Base-by-base conservation (phyloP, 2,888 invertebrate species). In the Protophormia terraenovae region DNA sequence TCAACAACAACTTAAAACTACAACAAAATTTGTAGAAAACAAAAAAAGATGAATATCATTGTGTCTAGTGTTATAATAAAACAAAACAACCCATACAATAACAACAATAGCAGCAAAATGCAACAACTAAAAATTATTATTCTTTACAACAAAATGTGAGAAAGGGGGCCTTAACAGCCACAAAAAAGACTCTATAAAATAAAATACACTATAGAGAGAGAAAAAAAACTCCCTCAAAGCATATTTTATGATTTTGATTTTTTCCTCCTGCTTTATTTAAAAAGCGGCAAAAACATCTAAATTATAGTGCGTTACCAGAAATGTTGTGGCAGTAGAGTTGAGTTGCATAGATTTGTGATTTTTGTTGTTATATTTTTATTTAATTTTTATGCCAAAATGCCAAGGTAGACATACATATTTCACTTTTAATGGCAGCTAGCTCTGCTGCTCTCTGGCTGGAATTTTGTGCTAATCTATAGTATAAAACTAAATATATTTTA, bases 231-330 rank as follows among this genome's bases (percentile, higher is more conserved):
- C 75, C 81, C 85, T 78, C 67, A 55, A 69, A 85, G 81, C 85
- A 69, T 64, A 66, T 83, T 82, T 77, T 55, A 53, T 35, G 55
- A 64, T 60, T n/a, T n/a, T n/a, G n/a, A 55, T 55, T 55, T 55
- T 78, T 71, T 16, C 27, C 5, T 14, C 32, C 8, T 66, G 19
- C 38, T n/a, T 64, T 29, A 7, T 55, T 53, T 66, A 29, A 55
- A 67, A 80, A 78, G 85, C 82, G 78, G 85, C 82, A 75, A 85
- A 75, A 75, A 82, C 75, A 79, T 82, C 78, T 78, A 79, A 85
- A 85, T 85, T 82, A 85, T 82, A 85, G 85, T 85, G 85, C 85
- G 78, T 82, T 73, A 55, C 50, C 16, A 35, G 41, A 55, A 8
- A 60, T 66, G 53, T 29, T 73, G n/a, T 67, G 45, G 19, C 22